A percentile compares a stretch with the other conserved stretches of the same genome.
These are phyloP conservation scores for Smithornis capensis DNA, from an alignment of 2,113 vertebrate genomes.

Conservation along the genomic window DNA sequence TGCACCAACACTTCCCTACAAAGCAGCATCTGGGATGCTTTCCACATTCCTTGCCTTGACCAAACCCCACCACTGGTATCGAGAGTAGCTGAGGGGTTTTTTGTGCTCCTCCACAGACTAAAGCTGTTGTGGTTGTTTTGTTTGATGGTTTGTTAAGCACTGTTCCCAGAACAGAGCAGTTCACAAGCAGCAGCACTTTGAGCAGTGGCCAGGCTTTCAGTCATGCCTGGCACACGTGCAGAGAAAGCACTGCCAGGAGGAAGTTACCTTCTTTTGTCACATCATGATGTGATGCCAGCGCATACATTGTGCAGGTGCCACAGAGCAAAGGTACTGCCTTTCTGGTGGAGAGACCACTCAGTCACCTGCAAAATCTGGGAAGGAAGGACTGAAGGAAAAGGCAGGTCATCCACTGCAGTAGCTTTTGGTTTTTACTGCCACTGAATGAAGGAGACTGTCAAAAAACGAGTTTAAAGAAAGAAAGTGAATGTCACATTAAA, in stretches of 20 bases:
- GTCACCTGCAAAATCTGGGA: background rate
- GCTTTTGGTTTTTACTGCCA: background rate
- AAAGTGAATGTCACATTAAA: background rate
- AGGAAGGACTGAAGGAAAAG: background rate
- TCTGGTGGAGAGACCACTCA: background rate
- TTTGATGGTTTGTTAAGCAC: background rate
- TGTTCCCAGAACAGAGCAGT: background rate
- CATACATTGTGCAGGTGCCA: rapidly evolving
- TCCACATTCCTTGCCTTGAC: background rate
- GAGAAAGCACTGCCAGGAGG: background rate
- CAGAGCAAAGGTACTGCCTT: background rate
- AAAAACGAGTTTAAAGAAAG: background rate
- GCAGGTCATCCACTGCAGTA: background rate
- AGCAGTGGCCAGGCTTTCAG: background rate
- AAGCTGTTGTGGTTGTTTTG: background rate
- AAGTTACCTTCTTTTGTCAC: background rate
- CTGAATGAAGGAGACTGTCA: background rate
- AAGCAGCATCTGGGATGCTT: background rate
- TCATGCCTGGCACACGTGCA: too few species aligned
- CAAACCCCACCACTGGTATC: background rate
- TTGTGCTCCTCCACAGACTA: background rate
- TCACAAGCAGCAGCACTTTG: background rate
- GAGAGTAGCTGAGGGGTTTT: too few species aligned
- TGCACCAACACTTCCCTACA: background rate
- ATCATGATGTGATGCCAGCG: rapidly evolving